phyloP scores from a whole-genome alignment of 2,113 vertebrate species.

The Hystrix cristata region DNA sequence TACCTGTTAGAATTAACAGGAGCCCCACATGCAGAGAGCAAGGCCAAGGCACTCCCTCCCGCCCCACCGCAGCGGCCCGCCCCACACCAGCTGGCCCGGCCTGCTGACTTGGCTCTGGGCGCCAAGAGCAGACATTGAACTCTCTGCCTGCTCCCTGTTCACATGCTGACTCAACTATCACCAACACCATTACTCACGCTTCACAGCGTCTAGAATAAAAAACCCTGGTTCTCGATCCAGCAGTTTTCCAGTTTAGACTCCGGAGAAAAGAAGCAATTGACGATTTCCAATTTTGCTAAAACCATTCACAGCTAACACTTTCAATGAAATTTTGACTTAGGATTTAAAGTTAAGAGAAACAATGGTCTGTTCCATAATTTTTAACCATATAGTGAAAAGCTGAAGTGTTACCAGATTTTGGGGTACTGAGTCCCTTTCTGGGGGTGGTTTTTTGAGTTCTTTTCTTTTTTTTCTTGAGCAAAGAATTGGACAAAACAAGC shows the following conservation, averaged over 20 bases:
- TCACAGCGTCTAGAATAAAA: slow-evolving; percentile 36
- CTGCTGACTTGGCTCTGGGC: neutral
- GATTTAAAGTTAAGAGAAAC: neutral
- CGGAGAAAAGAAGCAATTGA: neutral
- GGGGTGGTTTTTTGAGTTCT: neutral
- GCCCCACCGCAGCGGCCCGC: neutral
- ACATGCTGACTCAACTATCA: neutral
- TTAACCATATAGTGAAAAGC: neutral
- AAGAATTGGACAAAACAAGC: neutral
- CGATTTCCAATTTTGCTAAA: neutral
- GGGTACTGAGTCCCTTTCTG: neutral
- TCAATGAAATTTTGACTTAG: neutral
- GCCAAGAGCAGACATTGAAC: neutral
- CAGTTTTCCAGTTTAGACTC: neutral
- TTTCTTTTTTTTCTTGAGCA: neutral
- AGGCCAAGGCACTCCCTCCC: neutral
- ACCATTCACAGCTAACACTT: neutral
- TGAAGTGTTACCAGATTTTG: neutral
- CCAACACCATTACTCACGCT: neutral
- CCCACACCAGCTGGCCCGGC: neutral
- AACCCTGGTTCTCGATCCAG: neutral
- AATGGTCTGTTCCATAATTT: neutral
- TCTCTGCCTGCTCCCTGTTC: neutral
- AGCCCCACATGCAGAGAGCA: neutral
- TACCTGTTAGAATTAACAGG: neutral